Evolutionary conservation across 2,888 invertebrate species (phyloP).

Genomic region (Volucella bombylans): DNA sequence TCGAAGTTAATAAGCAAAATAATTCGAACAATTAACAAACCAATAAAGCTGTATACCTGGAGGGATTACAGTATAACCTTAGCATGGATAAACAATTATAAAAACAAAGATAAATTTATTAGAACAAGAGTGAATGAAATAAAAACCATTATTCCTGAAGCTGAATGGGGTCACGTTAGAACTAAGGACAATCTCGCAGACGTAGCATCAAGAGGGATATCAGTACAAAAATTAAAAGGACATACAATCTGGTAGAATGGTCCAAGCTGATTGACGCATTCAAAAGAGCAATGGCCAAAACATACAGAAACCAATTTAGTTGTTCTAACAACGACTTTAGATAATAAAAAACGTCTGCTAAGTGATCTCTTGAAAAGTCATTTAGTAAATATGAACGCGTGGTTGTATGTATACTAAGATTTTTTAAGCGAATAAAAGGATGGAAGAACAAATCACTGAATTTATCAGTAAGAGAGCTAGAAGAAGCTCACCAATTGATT

Average conservation of each 20-base stretch:
- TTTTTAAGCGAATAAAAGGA: background rate
- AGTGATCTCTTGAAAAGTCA: background rate
- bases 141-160: background rate
- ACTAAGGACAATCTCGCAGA: constrained; percentile 2
- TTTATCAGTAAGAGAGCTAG: background rate
- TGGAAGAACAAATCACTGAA: background rate
- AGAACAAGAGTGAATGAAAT: constrained; percentile 1
- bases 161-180: background rate
- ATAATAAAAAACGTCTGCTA: background rate
- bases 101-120: background rate
- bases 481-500: background rate
- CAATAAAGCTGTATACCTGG: background rate
- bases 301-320: background rate
- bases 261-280: background rate
- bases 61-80: background rate
- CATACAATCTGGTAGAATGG: background rate
- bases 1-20: background rate
- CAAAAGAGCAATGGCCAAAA: background rate
- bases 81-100: background rate
- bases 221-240: background rate
- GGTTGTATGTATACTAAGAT: background rate
- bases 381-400: background rate
- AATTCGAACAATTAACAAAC: background rate
- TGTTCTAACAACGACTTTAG: background rate
- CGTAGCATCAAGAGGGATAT: background rate